Evolutionary conservation across 2,113 vertebrate genomes (phyloP), one percentile per base, ranked within the genome.

Genomic region (Corythaeola cristata): DNA sequence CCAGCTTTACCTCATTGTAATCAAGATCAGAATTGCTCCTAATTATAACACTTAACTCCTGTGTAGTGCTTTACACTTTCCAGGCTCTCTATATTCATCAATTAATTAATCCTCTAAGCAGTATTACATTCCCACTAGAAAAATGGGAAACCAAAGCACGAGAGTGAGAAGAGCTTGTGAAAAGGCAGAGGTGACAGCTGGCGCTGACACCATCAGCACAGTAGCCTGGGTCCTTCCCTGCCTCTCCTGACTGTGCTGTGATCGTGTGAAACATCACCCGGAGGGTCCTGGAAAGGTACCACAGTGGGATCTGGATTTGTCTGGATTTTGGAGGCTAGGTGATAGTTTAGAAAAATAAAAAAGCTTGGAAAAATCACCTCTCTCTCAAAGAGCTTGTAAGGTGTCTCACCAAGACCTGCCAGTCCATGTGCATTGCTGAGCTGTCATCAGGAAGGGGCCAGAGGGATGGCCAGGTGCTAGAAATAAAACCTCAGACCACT

Each of bases 1-100:
- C 83, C 94, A 97, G 95, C 90, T 97, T 96, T 94, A 95, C 89
- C 88, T 96, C 92, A 80, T 52, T 91, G 90, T 94, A 97, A 93
- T 96, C 96, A 96, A 93, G 91, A 92, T 88, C 60, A 97, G 94
- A 95, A 96, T 95, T 93, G 83, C 88, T 95, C 90, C 89, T 92
- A 92, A 97, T 97, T 95, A 94, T 69, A 89, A 88, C 89, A 94
- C 92, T 96, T 96, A 94, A 93, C 92, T 91, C 79, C 71, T 83
- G 78, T 87, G 90, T 88, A 91, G 95, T 92, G 92, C 88, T 94
- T 97, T 91, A 85, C 64, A 69, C 75, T 96, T 95, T 89, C 66
- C 90, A 97, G 93, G 63, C 79, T 93, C 87, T 93, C 73, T 86
- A 63, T 74, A 69, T 86, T 89, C 79, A 83, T 89, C 88, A 93